These are phyloP conservation scores for Plecturocebus donacophilus DNA, from an alignment of 2,113 vertebrate species.

Conservation along the genomic window DNA sequence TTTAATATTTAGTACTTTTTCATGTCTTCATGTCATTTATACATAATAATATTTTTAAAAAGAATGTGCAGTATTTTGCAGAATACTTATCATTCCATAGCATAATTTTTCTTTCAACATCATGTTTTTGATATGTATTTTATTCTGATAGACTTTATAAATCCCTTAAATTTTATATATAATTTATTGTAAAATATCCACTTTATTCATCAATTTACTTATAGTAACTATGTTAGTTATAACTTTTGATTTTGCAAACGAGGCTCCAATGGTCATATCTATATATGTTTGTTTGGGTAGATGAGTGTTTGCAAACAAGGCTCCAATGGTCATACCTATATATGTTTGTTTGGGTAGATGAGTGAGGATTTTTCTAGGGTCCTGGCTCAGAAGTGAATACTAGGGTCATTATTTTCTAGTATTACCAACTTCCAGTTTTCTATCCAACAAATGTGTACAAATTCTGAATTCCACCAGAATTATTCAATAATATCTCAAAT, in stretches of 20 bases:
- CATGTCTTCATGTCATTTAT: not conserved
- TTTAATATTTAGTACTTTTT: not conserved
- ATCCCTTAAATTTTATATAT: not conserved
- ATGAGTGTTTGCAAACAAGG: not conserved
- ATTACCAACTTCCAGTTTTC: not conserved
- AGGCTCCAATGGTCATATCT: not conserved
- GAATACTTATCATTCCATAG: not conserved
- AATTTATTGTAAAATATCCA: not conserved
- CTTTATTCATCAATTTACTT: not conserved
- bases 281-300: not conserved
- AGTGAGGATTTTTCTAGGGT: not conserved
- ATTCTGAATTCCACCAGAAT: not conserved
- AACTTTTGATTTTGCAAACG: not conserved
- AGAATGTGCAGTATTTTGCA: not conserved
- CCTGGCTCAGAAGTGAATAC: not conserved
- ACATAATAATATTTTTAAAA: not conserved
- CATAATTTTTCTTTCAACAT: not conserved
- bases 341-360: not conserved
- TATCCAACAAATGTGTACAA: not conserved
- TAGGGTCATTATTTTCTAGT: not conserved
- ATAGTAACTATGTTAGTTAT: not conserved
- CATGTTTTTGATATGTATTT: not conserved
- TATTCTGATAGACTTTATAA: not conserved
- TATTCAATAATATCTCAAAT: not conserved
- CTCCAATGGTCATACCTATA: accelerated